phyloP scores from a whole-genome alignment of 2,113 vertebrate species.

The Peromyscus leucopus region DNA sequence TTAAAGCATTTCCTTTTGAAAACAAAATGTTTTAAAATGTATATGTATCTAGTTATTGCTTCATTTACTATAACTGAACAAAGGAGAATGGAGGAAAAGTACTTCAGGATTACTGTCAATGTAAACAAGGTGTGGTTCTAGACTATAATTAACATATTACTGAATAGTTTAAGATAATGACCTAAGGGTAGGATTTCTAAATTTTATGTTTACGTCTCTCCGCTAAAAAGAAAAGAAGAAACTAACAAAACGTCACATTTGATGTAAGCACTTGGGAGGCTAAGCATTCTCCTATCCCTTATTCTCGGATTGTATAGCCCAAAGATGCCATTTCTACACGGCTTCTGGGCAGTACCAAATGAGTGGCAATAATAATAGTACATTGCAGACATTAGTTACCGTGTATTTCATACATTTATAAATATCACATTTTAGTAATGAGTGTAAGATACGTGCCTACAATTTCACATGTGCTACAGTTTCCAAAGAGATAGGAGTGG shows the following conservation, averaged over 20 bases:
- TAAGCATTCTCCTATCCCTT: not conserved
- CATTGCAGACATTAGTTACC: not conserved
- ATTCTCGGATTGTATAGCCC: not conserved
- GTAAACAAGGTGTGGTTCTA: slow-evolving; percentile 44
- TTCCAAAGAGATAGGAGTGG: not conserved
- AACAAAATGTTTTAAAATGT: slow-evolving; percentile 31
- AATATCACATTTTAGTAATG: not conserved
- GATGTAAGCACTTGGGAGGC: not conserved
- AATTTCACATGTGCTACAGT: not conserved
- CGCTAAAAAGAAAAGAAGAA: not conserved
- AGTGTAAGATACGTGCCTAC: not conserved
- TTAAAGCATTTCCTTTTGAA: slow-evolving; percentile 17
- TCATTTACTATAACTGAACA: slow-evolving; percentile 22
- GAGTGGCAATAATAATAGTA: not conserved
- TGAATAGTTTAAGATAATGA: slow-evolving; percentile 30
- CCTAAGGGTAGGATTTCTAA: not conserved
- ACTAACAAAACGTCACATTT: not conserved
- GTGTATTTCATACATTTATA: not conserved
- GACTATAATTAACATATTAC: not conserved
- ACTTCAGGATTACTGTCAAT: not conserved
- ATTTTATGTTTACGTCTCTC: not conserved
- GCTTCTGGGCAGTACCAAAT: not conserved
- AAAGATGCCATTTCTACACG: not conserved
- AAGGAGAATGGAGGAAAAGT: not conserved
- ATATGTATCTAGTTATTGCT: not conserved